Base-by-base conservation (phyloP, 2,113 vertebrate species). In the Stegostoma tigrinum region DNA sequence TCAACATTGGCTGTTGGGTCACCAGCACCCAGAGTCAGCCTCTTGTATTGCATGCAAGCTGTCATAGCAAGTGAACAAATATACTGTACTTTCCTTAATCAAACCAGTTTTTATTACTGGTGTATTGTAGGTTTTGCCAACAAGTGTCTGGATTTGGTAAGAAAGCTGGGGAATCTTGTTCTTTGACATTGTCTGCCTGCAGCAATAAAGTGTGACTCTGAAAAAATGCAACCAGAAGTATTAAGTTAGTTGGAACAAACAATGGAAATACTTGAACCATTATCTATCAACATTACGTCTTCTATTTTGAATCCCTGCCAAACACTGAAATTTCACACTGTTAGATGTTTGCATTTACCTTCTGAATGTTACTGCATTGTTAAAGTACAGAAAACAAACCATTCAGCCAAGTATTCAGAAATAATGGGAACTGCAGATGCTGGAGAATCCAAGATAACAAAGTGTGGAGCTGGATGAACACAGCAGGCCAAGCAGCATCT, bases 1-100 rank as follows among this genome's bases (percentile, higher is more conserved):
- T 38, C 89, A 91, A 91, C 61, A 91, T 91, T 91, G 89, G 10
- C 61, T 66, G 66, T 21, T 91, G 64, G 64, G 89, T n/a, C n/a
- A 34, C 89, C 89, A 91, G 89, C 66, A 91, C 15, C 15, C 14
- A 34, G 61, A 66, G 55, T 91, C 30, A 91, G 89, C 15, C 61
- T 66, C n/a, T 23, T 23, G 89, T 91, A 91, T 8, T 34, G 34
- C n/a, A 91, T 6, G 21, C 15, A 19, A n/a, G 55, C 61, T 66
- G 89, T 61, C 89, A 91, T n/a, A 66, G 15, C 89, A 91, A 89
- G 30, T 55, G 48, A 52, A 27, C 45, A 89, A 91, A n/a, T 91
- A n/a, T 55, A 38, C 78, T 38, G 78, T 80, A 42, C 19, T 91
- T 17, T 42, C 87, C 34, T 64, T 91, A n/a, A 91, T 91, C 61